phyloP scores from a whole-genome alignment of 2,797 vertebrate species.

The Thripadectes ignobilis region DNA sequence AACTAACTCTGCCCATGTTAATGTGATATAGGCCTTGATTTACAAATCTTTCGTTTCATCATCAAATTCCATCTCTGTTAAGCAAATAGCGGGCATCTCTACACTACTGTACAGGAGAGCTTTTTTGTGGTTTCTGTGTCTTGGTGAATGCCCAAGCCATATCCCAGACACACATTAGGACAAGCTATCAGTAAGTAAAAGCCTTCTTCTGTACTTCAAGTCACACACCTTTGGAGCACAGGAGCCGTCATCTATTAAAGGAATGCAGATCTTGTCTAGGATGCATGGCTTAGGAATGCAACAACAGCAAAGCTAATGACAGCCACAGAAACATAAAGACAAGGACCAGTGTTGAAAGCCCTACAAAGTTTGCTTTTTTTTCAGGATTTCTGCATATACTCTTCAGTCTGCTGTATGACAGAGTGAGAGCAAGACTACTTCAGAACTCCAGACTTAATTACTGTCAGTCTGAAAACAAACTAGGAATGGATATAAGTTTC shows the following conservation, averaged over 20 bases:
- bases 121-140: neutral
- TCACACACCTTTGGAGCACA: neutral
- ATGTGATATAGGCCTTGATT: neutral
- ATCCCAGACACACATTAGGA: neutral
- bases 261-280: neutral
- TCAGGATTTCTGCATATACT: neutral
- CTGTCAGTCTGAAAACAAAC: neutral
- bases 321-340: neutral
- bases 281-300: accelerated
- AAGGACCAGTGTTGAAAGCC: neutral
- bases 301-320: neutral
- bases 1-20: neutral
- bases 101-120: neutral
- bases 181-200: neutral
- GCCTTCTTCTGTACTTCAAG: neutral
- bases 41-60: neutral
- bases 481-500: neutral
- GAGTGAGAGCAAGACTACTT: neutral
- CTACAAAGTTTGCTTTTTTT: neutral
- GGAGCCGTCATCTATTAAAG: neutral
- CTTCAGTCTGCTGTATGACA: neutral
- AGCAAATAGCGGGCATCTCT: neutral
- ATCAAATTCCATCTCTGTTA: neutral
- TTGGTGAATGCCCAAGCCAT: neutral
- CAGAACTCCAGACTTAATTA: neutral